phyloP scores from a whole-genome alignment of 2,113 vertebrate genomes.

The Varanus komodoensis region DNA sequence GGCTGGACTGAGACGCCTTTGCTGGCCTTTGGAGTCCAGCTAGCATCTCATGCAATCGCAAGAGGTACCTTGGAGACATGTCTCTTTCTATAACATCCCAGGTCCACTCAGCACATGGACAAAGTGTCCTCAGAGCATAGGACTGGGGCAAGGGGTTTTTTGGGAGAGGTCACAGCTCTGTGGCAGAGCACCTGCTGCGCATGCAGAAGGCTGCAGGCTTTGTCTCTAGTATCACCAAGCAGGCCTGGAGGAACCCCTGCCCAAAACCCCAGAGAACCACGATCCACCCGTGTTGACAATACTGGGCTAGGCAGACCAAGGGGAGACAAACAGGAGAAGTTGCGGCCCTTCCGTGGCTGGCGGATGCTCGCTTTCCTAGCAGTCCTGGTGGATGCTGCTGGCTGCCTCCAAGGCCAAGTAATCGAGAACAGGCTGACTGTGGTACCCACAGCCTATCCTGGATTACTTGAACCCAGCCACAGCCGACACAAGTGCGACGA shows the following conservation, averaged over 20 bases:
- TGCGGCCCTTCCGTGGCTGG: not conserved
- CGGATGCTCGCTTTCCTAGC: not conserved
- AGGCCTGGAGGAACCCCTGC: too few relatives aligned
- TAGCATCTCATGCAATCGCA: not conserved
- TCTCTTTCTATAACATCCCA: not conserved
- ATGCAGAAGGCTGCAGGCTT: too few relatives aligned
- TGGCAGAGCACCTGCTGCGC: too few relatives aligned
- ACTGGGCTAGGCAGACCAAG: too few relatives aligned
- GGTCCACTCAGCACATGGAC: not conserved
- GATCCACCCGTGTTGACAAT: too few relatives aligned
- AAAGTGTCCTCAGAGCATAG: not conserved
- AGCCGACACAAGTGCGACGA: constrained; percentile 57
- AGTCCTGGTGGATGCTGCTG: constrained; percentile 45
- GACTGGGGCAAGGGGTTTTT: not conserved
- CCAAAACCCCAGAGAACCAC: too few relatives aligned
- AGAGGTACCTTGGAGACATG: not conserved
- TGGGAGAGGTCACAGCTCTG: not conserved
- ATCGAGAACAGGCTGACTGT: constrained; percentile 92
- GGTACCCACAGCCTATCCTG: constrained; percentile 96
- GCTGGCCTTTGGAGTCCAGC: not conserved
- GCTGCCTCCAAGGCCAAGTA: constrained; percentile 92
- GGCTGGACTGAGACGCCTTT: not conserved
- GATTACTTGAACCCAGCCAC: constrained; percentile 97
- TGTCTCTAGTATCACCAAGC: too few relatives aligned
- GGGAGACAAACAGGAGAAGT: not conserved